Evolutionary conservation across 2,113 vertebrate species (phyloP).

Genomic region (Candoia aspera): DNA sequence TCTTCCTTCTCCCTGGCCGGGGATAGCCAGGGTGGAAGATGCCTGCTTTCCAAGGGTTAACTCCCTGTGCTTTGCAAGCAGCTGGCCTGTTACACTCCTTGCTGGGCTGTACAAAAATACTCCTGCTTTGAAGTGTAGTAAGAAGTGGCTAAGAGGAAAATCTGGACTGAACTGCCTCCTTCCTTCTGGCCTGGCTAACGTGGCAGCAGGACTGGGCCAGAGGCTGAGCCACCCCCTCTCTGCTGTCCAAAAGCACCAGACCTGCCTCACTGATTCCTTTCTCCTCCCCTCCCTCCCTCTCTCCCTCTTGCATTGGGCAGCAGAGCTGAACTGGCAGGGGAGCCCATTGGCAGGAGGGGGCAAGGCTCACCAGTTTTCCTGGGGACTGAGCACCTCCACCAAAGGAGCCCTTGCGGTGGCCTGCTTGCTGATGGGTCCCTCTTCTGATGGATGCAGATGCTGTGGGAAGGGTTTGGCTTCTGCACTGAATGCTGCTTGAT

Average conservation of each 20-base stretch:
- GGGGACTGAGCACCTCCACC: not conserved
- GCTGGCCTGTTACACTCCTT: conserved; percentile 79
- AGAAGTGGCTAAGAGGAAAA: conserved; percentile 74
- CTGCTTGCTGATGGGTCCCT: not conserved
- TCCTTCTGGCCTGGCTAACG: not conserved
- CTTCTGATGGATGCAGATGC: not conserved
- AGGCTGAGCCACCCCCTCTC: conserved; percentile 12
- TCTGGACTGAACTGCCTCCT: conserved; percentile 57
- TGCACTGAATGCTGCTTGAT: not conserved
- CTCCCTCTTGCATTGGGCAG: not conserved
- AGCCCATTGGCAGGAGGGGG: not conserved
- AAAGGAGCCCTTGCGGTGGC: not conserved
- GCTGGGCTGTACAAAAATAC: conserved; percentile 81
- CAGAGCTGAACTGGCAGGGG: not conserved
- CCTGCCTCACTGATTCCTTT: not conserved
- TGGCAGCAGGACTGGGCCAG: not conserved
- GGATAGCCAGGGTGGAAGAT: not conserved
- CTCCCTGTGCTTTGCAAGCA: conserved; percentile 73
- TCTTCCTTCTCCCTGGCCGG: not conserved
- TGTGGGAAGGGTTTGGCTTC: not conserved
- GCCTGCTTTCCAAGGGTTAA: conserved; percentile 68
- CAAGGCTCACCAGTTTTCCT: not conserved
- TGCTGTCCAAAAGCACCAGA: not conserved
- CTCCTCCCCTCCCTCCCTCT: not conserved
- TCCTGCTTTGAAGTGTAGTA: conserved; percentile 78